A percentile compares a stretch with the other conserved stretches of the same genome.
Evolutionary conservation across 2,888 invertebrate genomes (phyloP).

Genomic region (Anagyrus pseudococci): DNA sequence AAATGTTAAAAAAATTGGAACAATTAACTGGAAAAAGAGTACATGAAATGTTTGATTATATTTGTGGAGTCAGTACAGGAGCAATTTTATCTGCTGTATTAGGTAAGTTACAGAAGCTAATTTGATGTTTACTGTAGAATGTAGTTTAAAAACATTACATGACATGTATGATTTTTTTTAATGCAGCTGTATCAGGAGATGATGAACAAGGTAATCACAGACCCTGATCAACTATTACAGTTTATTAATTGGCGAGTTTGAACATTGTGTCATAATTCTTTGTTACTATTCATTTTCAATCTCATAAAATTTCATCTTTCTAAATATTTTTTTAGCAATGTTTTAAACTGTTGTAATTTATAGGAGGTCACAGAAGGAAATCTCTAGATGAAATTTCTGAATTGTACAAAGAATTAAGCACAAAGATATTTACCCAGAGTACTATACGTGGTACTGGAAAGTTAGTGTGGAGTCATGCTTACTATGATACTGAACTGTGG

Average conservation of each 20-base stretch:
- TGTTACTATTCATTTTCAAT: not conserved
- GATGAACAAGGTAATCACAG: constrained; percentile 41
- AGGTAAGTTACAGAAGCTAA: constrained; percentile 61
- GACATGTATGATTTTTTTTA: constrained; percentile 37
- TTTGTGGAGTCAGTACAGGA: constrained; percentile 85
- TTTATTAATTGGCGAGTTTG: constrained; percentile 10
- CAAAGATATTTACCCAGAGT: constrained; percentile 72
- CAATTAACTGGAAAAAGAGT: constrained; percentile 71
- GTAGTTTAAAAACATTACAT: constrained; percentile 20
- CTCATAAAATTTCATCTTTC: constrained; percentile 12
- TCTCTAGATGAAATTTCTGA: constrained; percentile 69
- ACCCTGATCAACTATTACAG: constrained; percentile 11
- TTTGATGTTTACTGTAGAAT: constrained; percentile 36
- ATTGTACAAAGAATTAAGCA: constrained; percentile 68
- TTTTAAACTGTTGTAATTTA: constrained; percentile 10
- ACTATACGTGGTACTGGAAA: constrained; percentile 74
- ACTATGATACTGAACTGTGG: constrained; percentile 87
- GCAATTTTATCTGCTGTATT: constrained; percentile 80
- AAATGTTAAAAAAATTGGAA: constrained; percentile 81
- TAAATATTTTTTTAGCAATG: constrained; percentile 2
- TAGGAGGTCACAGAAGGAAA: constrained; percentile 66
- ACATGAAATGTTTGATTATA: constrained; percentile 84
- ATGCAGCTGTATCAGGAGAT: constrained; percentile 46
- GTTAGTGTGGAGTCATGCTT: constrained; percentile 84
- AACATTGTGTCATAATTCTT: not conserved